A percentile compares a stretch with the other conserved stretches of the same genome.
Conservation (phyloP, 2,888 invertebrate species). For the Chalcosyrphus nemorum region DNA sequence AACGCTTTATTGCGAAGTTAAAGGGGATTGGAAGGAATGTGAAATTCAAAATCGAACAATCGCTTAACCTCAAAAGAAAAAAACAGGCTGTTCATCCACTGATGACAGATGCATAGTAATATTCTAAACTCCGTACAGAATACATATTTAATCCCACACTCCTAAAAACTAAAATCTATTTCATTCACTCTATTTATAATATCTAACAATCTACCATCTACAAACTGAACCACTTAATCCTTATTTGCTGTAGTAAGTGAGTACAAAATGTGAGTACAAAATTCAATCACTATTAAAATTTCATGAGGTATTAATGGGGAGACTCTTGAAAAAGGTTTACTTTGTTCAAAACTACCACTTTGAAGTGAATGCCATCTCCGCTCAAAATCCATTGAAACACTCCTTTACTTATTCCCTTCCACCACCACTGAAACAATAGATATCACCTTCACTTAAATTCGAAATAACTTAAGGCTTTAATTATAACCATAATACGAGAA, state of each 20-base stretch:
- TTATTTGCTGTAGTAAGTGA: background rate
- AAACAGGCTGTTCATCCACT: too few species aligned
- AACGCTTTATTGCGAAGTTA: too few species aligned
- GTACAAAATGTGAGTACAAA: background rate
- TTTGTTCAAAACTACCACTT: background rate
- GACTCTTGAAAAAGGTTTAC: background rate
- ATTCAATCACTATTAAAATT: conserved; percentile 19
- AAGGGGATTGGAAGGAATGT: too few species aligned
- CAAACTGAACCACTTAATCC: background rate
- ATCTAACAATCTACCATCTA: background rate
- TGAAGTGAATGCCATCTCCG: background rate
- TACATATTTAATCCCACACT: too few species aligned
- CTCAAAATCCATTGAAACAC: conserved; percentile 5
- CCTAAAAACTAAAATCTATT: too few species aligned
- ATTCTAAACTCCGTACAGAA: too few species aligned
- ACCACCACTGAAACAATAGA: conserved; percentile 39
- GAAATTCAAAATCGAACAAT: too few species aligned
- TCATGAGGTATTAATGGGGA: conserved; percentile 25
- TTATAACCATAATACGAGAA: conserved; percentile 52
- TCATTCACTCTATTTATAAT: too few species aligned
- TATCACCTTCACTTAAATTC: conserved; percentile 62
- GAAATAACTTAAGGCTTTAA: conserved; percentile 69
- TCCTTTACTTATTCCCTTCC: background rate
- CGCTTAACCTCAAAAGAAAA: too few species aligned
- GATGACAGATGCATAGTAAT: too few species aligned